phyloP scores from a whole-genome alignment of 2,797 vertebrate genomes.

The Danio albolineatus region DNA sequence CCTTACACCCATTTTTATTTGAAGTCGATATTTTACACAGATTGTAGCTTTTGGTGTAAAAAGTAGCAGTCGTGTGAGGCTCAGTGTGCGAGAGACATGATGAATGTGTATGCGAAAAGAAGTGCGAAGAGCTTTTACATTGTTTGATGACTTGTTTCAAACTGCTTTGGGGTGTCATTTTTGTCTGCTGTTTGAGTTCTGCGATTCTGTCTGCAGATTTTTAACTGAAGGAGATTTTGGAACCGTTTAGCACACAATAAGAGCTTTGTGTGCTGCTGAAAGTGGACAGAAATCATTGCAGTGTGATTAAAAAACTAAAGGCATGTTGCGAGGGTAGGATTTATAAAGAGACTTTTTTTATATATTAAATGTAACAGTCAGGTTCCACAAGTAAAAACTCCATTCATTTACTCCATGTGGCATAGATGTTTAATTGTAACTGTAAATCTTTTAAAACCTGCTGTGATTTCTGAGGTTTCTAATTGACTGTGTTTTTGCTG shows the following conservation, averaged over 20 bases:
- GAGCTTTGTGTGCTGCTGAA: not conserved
- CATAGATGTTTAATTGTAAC: too few relatives aligned
- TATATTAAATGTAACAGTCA: too few relatives aligned
- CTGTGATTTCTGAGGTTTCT: too few relatives aligned
- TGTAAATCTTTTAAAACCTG: too few relatives aligned
- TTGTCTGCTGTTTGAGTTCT: not conserved
- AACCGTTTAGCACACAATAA: not conserved
- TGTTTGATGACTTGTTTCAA: not conserved
- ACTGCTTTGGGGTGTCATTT: conserved; percentile 18
- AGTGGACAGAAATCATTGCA: conserved; percentile 59
- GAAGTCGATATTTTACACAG: conserved; percentile 22
- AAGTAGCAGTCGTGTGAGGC: conserved; percentile 20
- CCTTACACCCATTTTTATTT: conserved; percentile 20
- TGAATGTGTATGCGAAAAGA: not conserved
- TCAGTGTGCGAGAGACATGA: not conserved
- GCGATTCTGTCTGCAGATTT: conserved; percentile 6
- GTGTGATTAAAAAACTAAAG: conserved; percentile 74
- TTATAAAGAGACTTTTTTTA: conserved; percentile 7
- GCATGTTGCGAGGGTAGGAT: conserved; percentile 68
- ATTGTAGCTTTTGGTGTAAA: conserved; percentile 11
- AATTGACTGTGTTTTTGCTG: too few relatives aligned
- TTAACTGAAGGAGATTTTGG: not conserved
- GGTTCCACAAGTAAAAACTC: too few relatives aligned
- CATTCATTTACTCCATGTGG: too few relatives aligned
- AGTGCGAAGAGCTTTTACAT: conserved; percentile 10